phyloP scores from a whole-genome alignment of 2,797 vertebrate species.

The Fistularia tabacaria region DNA sequence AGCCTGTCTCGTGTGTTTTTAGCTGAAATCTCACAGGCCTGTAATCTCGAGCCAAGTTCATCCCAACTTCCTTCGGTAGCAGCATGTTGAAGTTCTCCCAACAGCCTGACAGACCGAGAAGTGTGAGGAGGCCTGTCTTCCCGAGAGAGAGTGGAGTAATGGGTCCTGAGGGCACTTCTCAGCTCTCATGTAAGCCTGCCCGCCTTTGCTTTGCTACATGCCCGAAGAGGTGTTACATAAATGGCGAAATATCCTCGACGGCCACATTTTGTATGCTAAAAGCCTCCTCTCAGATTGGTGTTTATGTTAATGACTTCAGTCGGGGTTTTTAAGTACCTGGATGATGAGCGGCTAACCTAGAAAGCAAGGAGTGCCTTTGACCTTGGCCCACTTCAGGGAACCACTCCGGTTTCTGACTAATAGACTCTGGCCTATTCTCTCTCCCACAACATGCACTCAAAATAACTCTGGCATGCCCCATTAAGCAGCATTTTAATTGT shows the following conservation, averaged over 20 bases:
- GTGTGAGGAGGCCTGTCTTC: conserved; percentile 29
- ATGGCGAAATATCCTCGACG: conserved; percentile 40
- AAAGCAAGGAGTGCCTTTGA: conserved; percentile 60
- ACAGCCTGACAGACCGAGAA: conserved; percentile 6
- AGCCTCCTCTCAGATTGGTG: conserved; percentile 56
- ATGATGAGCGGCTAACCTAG: conserved; percentile 54
- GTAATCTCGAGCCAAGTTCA: conserved; percentile 9
- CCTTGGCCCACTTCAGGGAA: conserved; percentile 72
- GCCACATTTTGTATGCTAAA: conserved; percentile 59
- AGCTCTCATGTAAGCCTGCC: conserved; percentile 29
- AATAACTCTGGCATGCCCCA: conserved; percentile 70
- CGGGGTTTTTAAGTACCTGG: conserved; percentile 46
- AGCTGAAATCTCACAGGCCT: conserved; percentile 21
- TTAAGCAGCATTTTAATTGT: conserved; percentile 74
- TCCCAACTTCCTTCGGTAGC: conserved; percentile 12
- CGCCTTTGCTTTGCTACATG: conserved; percentile 30
- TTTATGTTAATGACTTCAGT: conserved; percentile 64
- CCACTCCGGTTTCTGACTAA: conserved; percentile 68
- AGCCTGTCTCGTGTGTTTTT: conserved; percentile 3
- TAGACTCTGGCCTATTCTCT: conserved; percentile 58
- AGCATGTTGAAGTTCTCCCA: conserved; percentile 7
- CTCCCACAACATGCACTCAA: conserved; percentile 66
- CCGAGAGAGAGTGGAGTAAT: conserved; percentile 35
- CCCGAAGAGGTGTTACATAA: conserved; percentile 52
- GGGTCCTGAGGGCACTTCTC: conserved; percentile 43